Evolutionary conservation across 2,888 invertebrate species (phyloP), one percentile per base, ranked within the genome.

Genomic region (Dryadula phaetusa): DNA sequence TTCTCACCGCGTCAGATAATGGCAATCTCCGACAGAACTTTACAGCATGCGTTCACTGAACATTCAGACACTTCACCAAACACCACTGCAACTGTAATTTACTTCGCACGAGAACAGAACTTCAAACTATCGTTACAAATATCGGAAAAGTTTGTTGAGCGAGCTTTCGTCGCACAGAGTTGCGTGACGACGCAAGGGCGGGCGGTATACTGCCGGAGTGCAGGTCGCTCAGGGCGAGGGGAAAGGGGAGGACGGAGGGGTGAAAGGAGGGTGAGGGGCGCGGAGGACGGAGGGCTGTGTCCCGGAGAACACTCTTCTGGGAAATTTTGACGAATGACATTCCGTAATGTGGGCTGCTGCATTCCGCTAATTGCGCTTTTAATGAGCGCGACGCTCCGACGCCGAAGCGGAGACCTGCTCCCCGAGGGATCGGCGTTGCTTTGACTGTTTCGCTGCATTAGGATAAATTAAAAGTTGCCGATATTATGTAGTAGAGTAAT

Each of bases 321-420:
- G 86, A 87, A 86, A 86, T 85, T 85, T 85, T 86, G 87, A 87
- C 86, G 87, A 86, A 86, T 84, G 85, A 86, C 86, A 86, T 86
- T 84, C 81, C 83, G 83, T 82, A 83, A 84, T 81, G 84, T 83
- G 83, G 77, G 81, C 85, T 86, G 75, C 75, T 86, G 87, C 88
- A 87, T 85, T 86, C 82, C 81, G 77, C 86, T 88, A 86, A 87
- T 87, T 87, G 85, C 82, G 79, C 85, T 83, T 83, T 82, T 85
- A 84, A 86, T 87, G 83, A 86, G 85, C 82, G 82, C 82, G 78
- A 79, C 82, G 67, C 52, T 25, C 61, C 70, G 54, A 20, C 32
- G 46, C 44, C 78, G 75, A 76, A 75, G 25, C 8, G 8, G 22
- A 3, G 56, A 49, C 14, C 14, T n/a, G 32, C 46, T 16, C 53